Conservation (phyloP, 2,888 invertebrate genomes). For the Mongoloraphidia duomilia region DNA sequence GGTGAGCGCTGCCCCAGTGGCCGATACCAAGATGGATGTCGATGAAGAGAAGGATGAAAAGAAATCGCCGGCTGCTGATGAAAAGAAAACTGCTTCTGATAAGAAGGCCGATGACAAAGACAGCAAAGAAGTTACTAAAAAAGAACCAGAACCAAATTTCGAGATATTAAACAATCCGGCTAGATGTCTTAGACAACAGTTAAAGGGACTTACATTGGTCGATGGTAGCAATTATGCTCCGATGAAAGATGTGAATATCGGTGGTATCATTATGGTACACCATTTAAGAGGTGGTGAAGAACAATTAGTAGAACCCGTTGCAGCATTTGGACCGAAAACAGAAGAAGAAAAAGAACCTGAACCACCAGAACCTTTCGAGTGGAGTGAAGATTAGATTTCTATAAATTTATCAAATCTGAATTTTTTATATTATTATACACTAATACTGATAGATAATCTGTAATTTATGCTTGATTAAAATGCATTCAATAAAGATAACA, state of each 20-base stretch:
- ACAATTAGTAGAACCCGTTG: conserved; percentile 82
- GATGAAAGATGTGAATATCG: conserved; percentile 83
- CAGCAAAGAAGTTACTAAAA: conserved; percentile 39
- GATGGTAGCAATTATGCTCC: conserved; percentile 73
- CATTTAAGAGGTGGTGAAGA: conserved; percentile 72
- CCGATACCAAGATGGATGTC: conserved; percentile 77
- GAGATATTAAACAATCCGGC: conserved; percentile 92
- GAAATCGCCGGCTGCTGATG: conserved; percentile 28
- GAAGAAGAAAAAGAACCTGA: conserved; percentile 95
- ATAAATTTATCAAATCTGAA: too few relatives aligned
- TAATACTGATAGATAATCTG: too few relatives aligned
- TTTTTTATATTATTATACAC: too few relatives aligned
- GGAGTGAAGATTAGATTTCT: conserved; percentile 58
- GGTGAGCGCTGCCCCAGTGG: neutral
- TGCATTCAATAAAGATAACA: too few relatives aligned
- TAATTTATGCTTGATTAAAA: too few relatives aligned
- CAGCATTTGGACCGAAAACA: conserved; percentile 76
- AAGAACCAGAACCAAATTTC: conserved; percentile 85
- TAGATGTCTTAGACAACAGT: conserved; percentile 82
- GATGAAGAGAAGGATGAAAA: conserved; percentile 31
- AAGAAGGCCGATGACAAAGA: conserved; percentile 33
- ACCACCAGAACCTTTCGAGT: conserved; percentile 96
- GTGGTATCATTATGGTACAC: conserved; percentile 91
- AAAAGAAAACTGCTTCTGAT: conserved; percentile 27
- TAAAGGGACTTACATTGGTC: conserved; percentile 60